Evolutionary conservation across 2,113 vertebrate species (phyloP).

Genomic region (Panthera tigris): DNA sequence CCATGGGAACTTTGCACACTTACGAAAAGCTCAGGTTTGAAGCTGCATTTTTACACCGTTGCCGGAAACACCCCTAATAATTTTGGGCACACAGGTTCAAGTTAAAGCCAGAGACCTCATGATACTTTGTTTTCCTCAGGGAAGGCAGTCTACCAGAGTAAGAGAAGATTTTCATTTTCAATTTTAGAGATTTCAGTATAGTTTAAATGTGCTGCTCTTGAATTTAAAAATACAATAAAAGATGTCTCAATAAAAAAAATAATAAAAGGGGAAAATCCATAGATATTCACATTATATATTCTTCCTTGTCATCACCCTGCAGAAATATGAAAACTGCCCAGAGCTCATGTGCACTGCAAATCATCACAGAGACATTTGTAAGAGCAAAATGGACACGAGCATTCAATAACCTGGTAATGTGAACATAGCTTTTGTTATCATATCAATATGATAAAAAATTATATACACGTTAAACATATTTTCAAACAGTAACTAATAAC

Average conservation of each 20-base stretch:
- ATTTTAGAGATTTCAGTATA: neutral
- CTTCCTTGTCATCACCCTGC: neutral
- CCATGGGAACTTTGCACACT: neutral
- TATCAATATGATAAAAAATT: neutral
- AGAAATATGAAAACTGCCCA: neutral
- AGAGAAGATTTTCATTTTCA: neutral
- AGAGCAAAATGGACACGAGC: neutral
- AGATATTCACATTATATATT: neutral
- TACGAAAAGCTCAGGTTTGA: neutral
- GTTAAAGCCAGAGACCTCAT: neutral
- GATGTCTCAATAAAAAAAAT: neutral
- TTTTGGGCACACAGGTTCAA: neutral
- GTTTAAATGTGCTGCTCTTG: conserved; percentile 19
- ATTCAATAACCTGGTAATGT: neutral
- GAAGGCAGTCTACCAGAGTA: neutral
- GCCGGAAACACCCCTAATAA: neutral
- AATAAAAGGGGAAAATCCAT: neutral
- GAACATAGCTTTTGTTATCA: neutral
- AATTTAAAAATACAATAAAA: conserved; percentile 3
- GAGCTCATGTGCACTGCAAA: neutral
- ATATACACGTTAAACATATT: neutral
- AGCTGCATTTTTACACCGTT: neutral
- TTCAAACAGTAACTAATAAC: conserved; percentile 25
- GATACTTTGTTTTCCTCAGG: neutral
- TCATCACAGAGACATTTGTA: neutral